Evolutionary conservation across 92 coral and sea anemone species (phyloP).

Genomic region (Porites evermanni): DNA sequence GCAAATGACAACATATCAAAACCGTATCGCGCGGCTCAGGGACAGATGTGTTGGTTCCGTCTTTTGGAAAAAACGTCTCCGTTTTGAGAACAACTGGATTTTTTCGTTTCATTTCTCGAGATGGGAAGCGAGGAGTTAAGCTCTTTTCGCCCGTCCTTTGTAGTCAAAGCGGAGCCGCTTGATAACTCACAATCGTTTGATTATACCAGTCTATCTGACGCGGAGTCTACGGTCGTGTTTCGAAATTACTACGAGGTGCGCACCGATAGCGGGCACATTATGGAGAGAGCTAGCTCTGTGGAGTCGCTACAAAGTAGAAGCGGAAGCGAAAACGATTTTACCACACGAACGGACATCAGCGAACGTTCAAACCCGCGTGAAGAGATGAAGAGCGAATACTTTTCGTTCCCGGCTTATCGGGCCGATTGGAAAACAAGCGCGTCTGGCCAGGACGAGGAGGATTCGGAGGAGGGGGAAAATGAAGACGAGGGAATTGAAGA

Average conservation of each 20-base stretch:
- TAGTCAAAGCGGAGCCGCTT: conserved; percentile 49
- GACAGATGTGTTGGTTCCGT: neutral
- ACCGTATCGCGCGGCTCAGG: conserved; percentile 14
- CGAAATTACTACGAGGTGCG: conserved; percentile 55
- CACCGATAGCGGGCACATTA: conserved; percentile 14
- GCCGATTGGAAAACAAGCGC: conserved; percentile 68
- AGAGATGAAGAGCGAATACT: conserved; percentile 70
- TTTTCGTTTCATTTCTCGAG: neutral
- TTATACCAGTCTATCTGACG: conserved; percentile 38
- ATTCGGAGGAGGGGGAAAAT: conserved; percentile 48
- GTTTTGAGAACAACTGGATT: neutral
- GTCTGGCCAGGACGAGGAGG: conserved; percentile 48
- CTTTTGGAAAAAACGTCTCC: conserved; percentile 1
- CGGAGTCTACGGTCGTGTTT: conserved; percentile 53
- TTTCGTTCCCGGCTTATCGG: conserved; percentile 97
- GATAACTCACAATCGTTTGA: conserved; percentile 28
- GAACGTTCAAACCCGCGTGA: conserved; percentile 14
- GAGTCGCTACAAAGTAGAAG: conserved; percentile 36
- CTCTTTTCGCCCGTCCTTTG: conserved; percentile 47
- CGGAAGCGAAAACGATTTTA: conserved; percentile 11
- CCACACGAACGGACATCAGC: conserved; percentile 7
- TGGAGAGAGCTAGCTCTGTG: conserved; percentile 43
- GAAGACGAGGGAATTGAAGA: conserved; percentile 28
- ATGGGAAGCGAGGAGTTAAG: conserved; percentile 42
- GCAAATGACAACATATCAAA: conserved; percentile 36